Evolutionary conservation across 2,888 invertebrate genomes (phyloP), one percentile per base, ranked within the genome.

Genomic region (Coenonympha arcania): DNA sequence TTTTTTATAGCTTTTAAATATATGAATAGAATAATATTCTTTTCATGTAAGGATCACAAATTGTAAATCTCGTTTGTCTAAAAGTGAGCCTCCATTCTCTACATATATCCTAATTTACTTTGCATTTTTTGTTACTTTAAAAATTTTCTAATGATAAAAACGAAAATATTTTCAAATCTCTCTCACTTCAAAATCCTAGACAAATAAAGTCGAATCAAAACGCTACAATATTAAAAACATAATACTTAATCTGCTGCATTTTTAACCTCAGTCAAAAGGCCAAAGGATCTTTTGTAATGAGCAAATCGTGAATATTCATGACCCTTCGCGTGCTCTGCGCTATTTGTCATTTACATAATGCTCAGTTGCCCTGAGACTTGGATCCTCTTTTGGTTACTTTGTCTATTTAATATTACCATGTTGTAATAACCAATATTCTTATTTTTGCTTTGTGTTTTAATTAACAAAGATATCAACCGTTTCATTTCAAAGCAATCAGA

Each of bases 291-390:
- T 52, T 48, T 54, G 49, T 55, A 50, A 54, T 54, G 50, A 50
- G 48, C 44, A 54, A 39, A 44, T 36, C 30, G 54, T 64, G 61
- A 65, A 65, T 65, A 63, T 64, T 62, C 63, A 64, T 63, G 47
- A 54, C 48, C 44, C 43, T 52, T 53, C 57, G 57, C 58, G 57
- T 56, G 52, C 53, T 58, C 57, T 54, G 53, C 58, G 62, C 55
- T 62, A 57, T 59, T 58, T 55, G 53, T 50, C 52, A 63, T 64
- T 64, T 60, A 58, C 64, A 64, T 64, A 62, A 63, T 62, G 58
- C 59, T 53, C 49, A 57, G 59, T 56, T 50, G 58, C 54, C 58
- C 48, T 9, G 31, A 8, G 20, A 2, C 49, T 51, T 39, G 20
- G 31, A 43, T 22, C 31, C 52, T 54, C 50, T 52, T 48, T 46